Conservation (phyloP, 2,113 vertebrate species). For the Vireo altiloquus region DNA sequence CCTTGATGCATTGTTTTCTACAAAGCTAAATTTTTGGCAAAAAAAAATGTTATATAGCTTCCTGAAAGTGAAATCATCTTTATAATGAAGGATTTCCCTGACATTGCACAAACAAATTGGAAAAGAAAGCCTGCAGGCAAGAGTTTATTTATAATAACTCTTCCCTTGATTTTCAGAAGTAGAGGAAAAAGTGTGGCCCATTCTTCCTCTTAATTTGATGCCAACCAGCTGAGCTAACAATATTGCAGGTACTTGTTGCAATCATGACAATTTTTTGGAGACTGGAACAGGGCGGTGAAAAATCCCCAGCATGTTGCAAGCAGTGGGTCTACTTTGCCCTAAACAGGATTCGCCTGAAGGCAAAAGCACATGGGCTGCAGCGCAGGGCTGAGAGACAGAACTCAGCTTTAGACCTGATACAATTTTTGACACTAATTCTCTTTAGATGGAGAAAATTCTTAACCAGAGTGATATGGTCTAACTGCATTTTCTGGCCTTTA, state of each 20-base stretch:
- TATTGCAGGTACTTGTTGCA: not conserved
- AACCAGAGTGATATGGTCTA: not conserved
- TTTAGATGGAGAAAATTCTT: conserved; percentile 2
- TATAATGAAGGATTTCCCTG: conserved; percentile 51
- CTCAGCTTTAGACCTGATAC: not conserved
- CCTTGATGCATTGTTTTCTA: not conserved
- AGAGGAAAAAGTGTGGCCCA: not conserved
- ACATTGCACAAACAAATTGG: conserved; percentile 17
- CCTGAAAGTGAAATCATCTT: conserved; percentile 35
- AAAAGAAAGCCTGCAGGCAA: conserved; percentile 34
- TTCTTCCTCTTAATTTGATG: not conserved
- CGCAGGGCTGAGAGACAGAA: not conserved
- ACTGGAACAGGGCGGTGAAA: not conserved
- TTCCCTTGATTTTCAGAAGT: conserved; percentile 7
- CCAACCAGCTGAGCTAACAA: not conserved
- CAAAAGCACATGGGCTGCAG: not conserved
- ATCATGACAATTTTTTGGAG: not conserved
- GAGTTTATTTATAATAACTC: conserved; percentile 22
- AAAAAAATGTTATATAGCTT: not conserved
- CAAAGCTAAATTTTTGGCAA: conserved; percentile 13
- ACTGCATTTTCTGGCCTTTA: not conserved
- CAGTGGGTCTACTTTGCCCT: not conserved
- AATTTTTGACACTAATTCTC: conserved; percentile 10
- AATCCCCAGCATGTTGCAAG: not conserved
- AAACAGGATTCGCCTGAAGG: not conserved